Conservation (phyloP, 2,888 invertebrate genomes). For the Zaprionus lineosus region DNA sequence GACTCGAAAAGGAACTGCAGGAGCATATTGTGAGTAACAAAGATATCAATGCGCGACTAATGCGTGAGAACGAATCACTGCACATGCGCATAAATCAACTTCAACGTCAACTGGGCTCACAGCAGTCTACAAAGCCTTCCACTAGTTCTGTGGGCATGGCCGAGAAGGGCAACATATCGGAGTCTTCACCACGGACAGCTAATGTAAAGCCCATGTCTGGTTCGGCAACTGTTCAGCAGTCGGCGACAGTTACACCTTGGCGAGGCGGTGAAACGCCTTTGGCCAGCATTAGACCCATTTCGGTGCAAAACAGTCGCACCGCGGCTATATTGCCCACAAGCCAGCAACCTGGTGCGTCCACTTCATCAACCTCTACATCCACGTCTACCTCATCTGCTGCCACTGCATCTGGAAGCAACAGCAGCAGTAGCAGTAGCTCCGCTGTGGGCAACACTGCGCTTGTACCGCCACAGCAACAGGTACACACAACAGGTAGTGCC, state of each 20-base stretch:
- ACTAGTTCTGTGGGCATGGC: slow-evolving; percentile 85
- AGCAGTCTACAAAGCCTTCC: slow-evolving; percentile 87
- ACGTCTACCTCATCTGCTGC: slow-evolving; percentile 68
- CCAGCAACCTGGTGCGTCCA: slow-evolving; percentile 77
- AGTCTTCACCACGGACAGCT: slow-evolving; percentile 88
- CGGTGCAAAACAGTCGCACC: slow-evolving; percentile 87
- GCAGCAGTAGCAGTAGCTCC: slow-evolving; percentile 45
- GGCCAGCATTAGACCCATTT: slow-evolving; percentile 96
- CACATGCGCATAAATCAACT: slow-evolving; percentile 88
- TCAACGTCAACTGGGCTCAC: slow-evolving; percentile 86
- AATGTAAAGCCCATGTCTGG: slow-evolving; percentile 98
- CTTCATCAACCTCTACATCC: slow-evolving; percentile 57
- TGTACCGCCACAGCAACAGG: slow-evolving; percentile 86
- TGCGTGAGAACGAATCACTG: slow-evolving; percentile 87
- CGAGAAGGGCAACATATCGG: slow-evolving; percentile 85
- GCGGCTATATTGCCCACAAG: slow-evolving; percentile 90
- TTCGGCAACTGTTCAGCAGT: slow-evolving; percentile 82
- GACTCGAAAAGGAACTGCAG: slow-evolving; percentile 89
- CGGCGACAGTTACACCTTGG: slow-evolving; percentile 86
- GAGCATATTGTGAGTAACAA: slow-evolving; percentile 86
- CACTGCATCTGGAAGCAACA: slow-evolving; percentile 42
- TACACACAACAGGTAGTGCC: slow-evolving; percentile 84
- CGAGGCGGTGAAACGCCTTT: slow-evolving; percentile 92
- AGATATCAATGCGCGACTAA: slow-evolving; percentile 83
- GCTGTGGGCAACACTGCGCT: slow-evolving; percentile 83